phyloP scores from a whole-genome alignment of 2,113 vertebrate genomes.

The Lota lota region DNA sequence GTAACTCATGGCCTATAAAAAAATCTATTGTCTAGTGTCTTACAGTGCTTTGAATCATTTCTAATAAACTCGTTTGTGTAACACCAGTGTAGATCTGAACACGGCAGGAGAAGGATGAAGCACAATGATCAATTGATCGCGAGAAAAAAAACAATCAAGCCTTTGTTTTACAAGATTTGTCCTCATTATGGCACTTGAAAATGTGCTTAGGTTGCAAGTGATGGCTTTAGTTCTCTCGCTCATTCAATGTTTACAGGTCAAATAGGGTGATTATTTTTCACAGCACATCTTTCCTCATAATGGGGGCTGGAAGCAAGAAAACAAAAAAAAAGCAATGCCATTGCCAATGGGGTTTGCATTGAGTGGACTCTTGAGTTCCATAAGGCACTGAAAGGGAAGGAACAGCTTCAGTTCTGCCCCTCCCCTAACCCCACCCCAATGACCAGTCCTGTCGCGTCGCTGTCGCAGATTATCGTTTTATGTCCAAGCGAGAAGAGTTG shows the following conservation, averaged over 20 bases:
- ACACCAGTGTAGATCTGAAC: slow-evolving; percentile 60
- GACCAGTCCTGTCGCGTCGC: slow-evolving; percentile 91
- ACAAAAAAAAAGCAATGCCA: slow-evolving; percentile 87
- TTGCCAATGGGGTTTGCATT: slow-evolving; percentile 96
- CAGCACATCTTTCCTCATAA: slow-evolving; percentile 73
- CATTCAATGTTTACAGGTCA: slow-evolving; percentile 62
- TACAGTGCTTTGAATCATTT: slow-evolving; percentile 60
- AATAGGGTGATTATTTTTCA: slow-evolving; percentile 51
- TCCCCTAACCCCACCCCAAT: slow-evolving; percentile 53
- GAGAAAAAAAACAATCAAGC: slow-evolving; percentile 67
- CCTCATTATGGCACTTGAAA: slow-evolving; percentile 68
- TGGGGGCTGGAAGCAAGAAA: slow-evolving; percentile 36
- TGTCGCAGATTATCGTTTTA: slow-evolving; percentile 84
- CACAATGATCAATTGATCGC: slow-evolving; percentile 38
- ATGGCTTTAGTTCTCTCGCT: slow-evolving; percentile 91
- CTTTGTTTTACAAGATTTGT: slow-evolving; percentile 53
- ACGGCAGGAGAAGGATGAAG: slow-evolving; percentile 42
- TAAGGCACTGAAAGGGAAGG: slow-evolving; percentile 98
- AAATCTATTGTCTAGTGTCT: slow-evolving; percentile 54
- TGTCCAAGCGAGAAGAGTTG: slow-evolving; percentile 74
- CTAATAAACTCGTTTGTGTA: slow-evolving; percentile 55
- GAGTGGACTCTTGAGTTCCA: slow-evolving; percentile 92
- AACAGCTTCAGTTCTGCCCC: slow-evolving; percentile 80
- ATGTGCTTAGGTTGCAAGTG: slow-evolving; percentile 95
- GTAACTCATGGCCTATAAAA: slow-evolving; percentile 62